phyloP scores from a whole-genome alignment of 92 coral and sea anemone species.

The Diadumene lineata region DNA sequence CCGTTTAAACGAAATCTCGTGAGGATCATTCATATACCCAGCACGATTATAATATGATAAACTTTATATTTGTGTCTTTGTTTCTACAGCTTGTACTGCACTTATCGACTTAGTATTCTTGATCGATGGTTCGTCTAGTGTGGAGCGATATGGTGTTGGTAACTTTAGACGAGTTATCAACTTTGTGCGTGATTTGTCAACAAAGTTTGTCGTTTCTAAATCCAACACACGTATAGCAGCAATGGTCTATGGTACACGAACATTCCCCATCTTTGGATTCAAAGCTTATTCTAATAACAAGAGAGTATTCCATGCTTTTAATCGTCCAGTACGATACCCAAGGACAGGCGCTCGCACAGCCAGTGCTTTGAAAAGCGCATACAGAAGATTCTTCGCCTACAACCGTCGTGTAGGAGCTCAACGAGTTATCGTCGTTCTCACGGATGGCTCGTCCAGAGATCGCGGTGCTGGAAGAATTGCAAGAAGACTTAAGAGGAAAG shows the following conservation, averaged over 20 bases:
- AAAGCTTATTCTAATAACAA: slow-evolving; percentile 54
- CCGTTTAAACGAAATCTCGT: too few relatives aligned
- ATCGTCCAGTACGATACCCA: slow-evolving; percentile 52
- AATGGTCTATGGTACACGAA: slow-evolving; percentile 63
- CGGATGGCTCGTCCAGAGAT: slow-evolving; percentile 78
- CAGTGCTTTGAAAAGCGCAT: slow-evolving; percentile 59
- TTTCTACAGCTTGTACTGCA: slow-evolving; percentile 62
- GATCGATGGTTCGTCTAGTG: slow-evolving; percentile 84
- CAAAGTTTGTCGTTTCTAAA: slow-evolving; percentile 73
- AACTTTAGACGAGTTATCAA: slow-evolving; percentile 73
- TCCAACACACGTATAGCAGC: slow-evolving; percentile 57
- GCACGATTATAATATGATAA: too few relatives aligned
- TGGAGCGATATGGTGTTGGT: slow-evolving; percentile 81
- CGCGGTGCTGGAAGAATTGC: slow-evolving; percentile 45
- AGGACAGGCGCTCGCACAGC: slow-evolving; percentile 79
- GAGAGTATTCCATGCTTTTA: slow-evolving; percentile 44
- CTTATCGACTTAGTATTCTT: slow-evolving; percentile 77
- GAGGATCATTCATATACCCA: too few relatives aligned
- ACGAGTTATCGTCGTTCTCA: slow-evolving; percentile 66
- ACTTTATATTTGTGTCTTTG: not conserved
- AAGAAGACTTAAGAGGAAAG: slow-evolving; percentile 31
- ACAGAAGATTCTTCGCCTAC: slow-evolving; percentile 26
- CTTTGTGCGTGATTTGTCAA: slow-evolving; percentile 68
- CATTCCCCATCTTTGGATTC: slow-evolving; percentile 53
- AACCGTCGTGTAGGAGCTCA: slow-evolving; percentile 41